Conservation (phyloP, 2,113 vertebrate species). For the Phrynosoma blainvillii region DNA sequence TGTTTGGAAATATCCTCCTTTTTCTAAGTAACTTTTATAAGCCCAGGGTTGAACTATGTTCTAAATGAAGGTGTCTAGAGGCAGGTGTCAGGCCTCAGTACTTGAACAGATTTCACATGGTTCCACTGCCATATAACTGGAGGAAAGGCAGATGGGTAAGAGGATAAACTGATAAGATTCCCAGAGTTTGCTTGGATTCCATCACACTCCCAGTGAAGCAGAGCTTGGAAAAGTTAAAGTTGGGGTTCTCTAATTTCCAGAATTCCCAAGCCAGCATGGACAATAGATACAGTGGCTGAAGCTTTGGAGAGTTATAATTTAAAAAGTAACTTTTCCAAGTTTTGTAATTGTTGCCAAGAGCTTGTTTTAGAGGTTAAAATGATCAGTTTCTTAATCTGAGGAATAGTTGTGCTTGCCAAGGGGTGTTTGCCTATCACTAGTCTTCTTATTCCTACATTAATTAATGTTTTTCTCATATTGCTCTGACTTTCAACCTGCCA, state of each 20-base stretch:
- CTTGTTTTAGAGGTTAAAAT: not conserved
- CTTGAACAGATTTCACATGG: not conserved
- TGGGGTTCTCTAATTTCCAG: too few relatives aligned
- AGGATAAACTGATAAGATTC: not conserved
- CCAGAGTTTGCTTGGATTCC: not conserved
- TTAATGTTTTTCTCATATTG: not conserved
- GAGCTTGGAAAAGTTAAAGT: too few relatives aligned
- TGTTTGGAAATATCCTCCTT: not conserved
- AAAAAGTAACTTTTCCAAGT: not conserved
- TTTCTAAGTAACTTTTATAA: not conserved
- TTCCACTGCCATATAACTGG: not conserved
- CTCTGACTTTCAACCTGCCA: not conserved
- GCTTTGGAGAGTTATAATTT: too few relatives aligned
- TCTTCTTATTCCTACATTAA: not conserved
- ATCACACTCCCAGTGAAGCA: not conserved
- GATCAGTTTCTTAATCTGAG: not conserved
- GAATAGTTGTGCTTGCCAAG: not conserved
- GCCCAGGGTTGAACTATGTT: not conserved
- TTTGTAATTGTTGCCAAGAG: conserved; percentile 5
- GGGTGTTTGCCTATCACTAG: not conserved
- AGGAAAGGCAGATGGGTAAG: not conserved
- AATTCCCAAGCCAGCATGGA: too few relatives aligned
- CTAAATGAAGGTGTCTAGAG: not conserved
- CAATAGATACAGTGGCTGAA: too few relatives aligned
- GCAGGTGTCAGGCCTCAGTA: not conserved